Evolutionary conservation across 2,888 invertebrate genomes (phyloP), one percentile per base, ranked within the genome.

Genomic region (Parasteatoda lunata): DNA sequence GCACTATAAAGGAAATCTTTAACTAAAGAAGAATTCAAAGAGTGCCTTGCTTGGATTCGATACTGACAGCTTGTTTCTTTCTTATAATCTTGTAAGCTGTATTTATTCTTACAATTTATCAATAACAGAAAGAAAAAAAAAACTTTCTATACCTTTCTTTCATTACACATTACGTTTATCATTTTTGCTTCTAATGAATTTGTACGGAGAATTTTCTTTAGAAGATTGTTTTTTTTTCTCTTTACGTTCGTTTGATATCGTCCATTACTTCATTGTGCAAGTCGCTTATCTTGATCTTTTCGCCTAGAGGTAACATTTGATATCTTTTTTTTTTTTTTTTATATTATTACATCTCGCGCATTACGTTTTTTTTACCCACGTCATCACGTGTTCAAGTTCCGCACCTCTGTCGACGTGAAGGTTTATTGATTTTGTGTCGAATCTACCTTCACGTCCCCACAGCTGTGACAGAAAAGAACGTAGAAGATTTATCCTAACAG

Each of bases 401-500:
- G 30, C 51, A 69, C 15, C 64, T 82, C 64, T 76, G 82, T 82
- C 82, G 76, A 82, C 76, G 52, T 69, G 75, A 76, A 68, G 76
- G 76, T 64, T 82, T 82, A 82, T 82, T 82, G 82, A 82, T 82
- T 82, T 82, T 82, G 69, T 82, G 76, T 82, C 82, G 54, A 76
- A 75, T 68, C 48, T 59, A n/a, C 82, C 70, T 75, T 59, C 75
- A 76, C 76, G 75, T 76, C 82, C 59, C 75, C 82, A 76, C 76
- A 75, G 75, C 70, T 76, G 82, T 76, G 76, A 82, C 76, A 64
- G 48, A 47, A 76, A 82, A 81, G 75, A 81, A 76, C 69, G 82
- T 66, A 51, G 76, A 82, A 82, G 82, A 82, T 82, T 82, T 82
- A 76, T 82, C 69, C 82, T 82, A 82, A 82, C 82, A 82, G 76